Conservation (phyloP, 2,113 vertebrate species). For the Fregata magnificens region DNA sequence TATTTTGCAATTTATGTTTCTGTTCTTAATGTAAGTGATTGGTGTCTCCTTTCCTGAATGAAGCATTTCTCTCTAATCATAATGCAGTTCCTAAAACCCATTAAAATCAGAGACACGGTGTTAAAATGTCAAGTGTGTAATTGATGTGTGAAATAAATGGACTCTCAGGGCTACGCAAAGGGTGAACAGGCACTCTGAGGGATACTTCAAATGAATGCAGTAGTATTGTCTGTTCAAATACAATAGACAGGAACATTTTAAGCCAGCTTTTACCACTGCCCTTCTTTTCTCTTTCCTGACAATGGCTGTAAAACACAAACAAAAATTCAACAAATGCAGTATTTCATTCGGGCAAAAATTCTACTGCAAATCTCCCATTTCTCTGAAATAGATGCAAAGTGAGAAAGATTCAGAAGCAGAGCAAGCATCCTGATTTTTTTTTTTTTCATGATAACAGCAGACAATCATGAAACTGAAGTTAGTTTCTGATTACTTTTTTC, state of each 20-base stretch:
- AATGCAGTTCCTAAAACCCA: slow-evolving; percentile 47
- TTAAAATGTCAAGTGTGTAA: slow-evolving; percentile 64
- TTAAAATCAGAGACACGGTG: slow-evolving; percentile 47
- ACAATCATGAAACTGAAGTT: background rate
- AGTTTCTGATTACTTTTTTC: background rate
- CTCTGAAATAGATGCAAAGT: background rate
- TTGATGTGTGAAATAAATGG: slow-evolving; percentile 52
- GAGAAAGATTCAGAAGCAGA: background rate
- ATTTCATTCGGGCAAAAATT: background rate
- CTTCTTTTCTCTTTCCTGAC: background rate
- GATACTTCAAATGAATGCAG: background rate
- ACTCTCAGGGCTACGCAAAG: background rate
- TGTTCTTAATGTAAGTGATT: slow-evolving; percentile 30
- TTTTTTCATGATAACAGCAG: background rate
- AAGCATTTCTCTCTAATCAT: slow-evolving; percentile 36
- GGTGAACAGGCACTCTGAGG: slow-evolving; percentile 26
- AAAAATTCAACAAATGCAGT: background rate
- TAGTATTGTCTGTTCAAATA: background rate
- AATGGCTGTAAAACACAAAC: background rate
- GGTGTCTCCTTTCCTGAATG: slow-evolving; percentile 2
- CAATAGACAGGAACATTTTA: background rate
- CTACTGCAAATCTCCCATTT: background rate
- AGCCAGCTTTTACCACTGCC: background rate
- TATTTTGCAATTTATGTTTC: slow-evolving; percentile 4
- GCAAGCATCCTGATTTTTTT: background rate